Evolutionary conservation across 2,113 vertebrate species (phyloP), one percentile per base, ranked within the genome.

Genomic region (Tragulus kanchil): DNA sequence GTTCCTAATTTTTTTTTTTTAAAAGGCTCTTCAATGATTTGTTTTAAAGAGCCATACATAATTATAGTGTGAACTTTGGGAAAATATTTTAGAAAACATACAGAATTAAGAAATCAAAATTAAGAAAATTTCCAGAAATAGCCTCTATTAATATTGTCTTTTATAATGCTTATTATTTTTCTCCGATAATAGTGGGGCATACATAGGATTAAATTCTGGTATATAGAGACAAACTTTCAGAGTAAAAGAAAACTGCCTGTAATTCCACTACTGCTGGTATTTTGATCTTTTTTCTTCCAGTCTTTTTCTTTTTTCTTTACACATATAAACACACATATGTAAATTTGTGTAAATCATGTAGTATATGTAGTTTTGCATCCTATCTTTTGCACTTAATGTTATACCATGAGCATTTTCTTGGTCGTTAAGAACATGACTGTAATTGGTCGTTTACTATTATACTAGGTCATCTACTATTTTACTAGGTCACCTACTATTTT

Each of bases 31-130:
- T 94, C n/a, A 79, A 5, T 96, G 45, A 17, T 93, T 90, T 91
- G 42, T 73, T 88, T 93, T 95, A 89, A 96, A 94, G n/a, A 94
- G 58, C 1, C 78, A 71, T 45, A 92, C 6, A 19, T 79, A 92
- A 52, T 56, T 36, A 77, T 77, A 89, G 45, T 45, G 85, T 54
- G 31, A 90, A 88, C 85, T 89, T 89, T 91, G 50, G 28, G 6
- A 42, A 97, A 93, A 69, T 93, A 95, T 71, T 98, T 97, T 90
- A 69, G 62, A 97, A 94, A 89, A 65, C 36, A 65, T 11, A 81
- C 21, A 79, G 9, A 93, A 93, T 67, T 89, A 16, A 67, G 65
- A 95, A 59, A 58, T 56, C 17, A 58, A 36, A 75, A 81, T 89
- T 84, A 71, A 45, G 10, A 71, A 71, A 62, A 90, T 93, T 95